Evolutionary conservation across 1,140 invertebrate species (phyloP), one percentile per base, ranked within the genome.

Genomic region (Globodera rostochiensis): DNA sequence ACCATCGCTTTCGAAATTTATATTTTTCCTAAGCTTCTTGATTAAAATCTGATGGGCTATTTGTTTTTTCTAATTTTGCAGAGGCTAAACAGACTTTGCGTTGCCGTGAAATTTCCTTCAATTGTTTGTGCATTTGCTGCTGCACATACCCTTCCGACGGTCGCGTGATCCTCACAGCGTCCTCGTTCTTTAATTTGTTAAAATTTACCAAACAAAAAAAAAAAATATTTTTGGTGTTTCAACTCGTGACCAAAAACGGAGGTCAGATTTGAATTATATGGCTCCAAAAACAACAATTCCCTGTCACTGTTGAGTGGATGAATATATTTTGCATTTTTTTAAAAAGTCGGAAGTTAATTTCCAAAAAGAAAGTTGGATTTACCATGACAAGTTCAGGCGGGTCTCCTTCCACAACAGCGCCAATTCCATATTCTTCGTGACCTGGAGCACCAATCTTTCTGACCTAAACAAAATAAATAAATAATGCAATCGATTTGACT

Each of bases 341-440:
- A 25, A n/a, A n/a, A n/a, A 25, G 0, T 25, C 25, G 25, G 25
- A 25, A 25, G 25, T 25, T 25, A 25, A 25, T 25, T 25, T 25
- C 25, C 1, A 25, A 25, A 25, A 25, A 36, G 36, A 36, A 36
- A 36, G 36, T 36, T 36, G 36, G 36, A 74, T 1, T 69, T 69
- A 71, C 25, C 69, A 71, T 64, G 13, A 78, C 77, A 6, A 78
- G 50, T 13, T 78, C 25, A 49, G 77, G 77, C 25, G 77, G 77
- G n/a, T 78, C 15, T 25, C 79, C 79, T 36, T 80, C 79, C 50
- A 80, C 79, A 45, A 80, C 70, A 36, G 79, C 79, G 36, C 79
- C 79, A 46, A 80, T 79, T 57, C 79, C 79, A 64, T 80, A 80
- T 64, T 80, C 79, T 79, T 80, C 79, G 64, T 80, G 79, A 13